Percentiles rank a stretch among this genome's conserved stretches.
These are phyloP conservation scores for Hirundichthys speculiger DNA, from an alignment of 2,113 vertebrate genomes.

Conservation along the genomic window DNA sequence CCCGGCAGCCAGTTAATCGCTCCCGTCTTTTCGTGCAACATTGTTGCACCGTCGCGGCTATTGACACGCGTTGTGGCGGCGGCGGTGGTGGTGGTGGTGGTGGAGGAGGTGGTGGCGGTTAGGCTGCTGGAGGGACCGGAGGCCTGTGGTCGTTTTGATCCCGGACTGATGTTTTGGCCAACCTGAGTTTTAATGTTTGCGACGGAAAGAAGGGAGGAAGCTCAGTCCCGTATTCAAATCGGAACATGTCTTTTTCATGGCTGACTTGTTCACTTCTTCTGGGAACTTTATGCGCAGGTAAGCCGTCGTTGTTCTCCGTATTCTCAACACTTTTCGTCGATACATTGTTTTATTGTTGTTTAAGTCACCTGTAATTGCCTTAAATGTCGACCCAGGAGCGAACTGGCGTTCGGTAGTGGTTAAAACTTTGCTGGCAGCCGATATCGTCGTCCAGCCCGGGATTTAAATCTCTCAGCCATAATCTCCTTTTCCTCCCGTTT, in stretches of 20 bases:
- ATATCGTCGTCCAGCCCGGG: slow-evolving; percentile 10
- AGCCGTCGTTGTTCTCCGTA: slow-evolving; percentile 17
- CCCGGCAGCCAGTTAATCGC: slow-evolving; percentile 41
- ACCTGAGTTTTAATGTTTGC: slow-evolving; percentile 76
- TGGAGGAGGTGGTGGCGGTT: slow-evolving; percentile 31
- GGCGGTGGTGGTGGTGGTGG: slow-evolving; percentile 9
- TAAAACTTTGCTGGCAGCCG: slow-evolving; percentile 54
- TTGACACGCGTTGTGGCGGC: slow-evolving; percentile 64
- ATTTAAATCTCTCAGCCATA: slow-evolving; percentile 23
- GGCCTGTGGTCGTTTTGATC: slow-evolving; percentile 70
- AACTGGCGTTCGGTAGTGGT: slow-evolving; percentile 20
- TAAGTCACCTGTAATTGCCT: background rate
- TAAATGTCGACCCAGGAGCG: slow-evolving; percentile 20
- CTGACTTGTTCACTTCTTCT: slow-evolving; percentile 89
- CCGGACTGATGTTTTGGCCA: slow-evolving; percentile 65
- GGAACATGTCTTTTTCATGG: slow-evolving; percentile 89
- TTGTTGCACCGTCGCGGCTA: slow-evolving; percentile 73
- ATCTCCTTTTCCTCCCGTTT: slow-evolving; percentile 16
- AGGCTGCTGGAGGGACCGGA: slow-evolving; percentile 62
- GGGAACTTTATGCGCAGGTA: slow-evolving; percentile 91
- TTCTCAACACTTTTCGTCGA: slow-evolving; percentile 6
- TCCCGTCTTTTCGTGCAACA: slow-evolving; percentile 60
- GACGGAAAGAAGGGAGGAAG: slow-evolving; percentile 60
- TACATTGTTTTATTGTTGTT: slow-evolving; percentile 21
- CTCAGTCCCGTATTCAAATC: slow-evolving; percentile 58